Percentiles rank a stretch among this genome's conserved stretches.
phyloP scores from a whole-genome alignment of 2,797 vertebrate genomes.

The Monodelphis domestica region DNA sequence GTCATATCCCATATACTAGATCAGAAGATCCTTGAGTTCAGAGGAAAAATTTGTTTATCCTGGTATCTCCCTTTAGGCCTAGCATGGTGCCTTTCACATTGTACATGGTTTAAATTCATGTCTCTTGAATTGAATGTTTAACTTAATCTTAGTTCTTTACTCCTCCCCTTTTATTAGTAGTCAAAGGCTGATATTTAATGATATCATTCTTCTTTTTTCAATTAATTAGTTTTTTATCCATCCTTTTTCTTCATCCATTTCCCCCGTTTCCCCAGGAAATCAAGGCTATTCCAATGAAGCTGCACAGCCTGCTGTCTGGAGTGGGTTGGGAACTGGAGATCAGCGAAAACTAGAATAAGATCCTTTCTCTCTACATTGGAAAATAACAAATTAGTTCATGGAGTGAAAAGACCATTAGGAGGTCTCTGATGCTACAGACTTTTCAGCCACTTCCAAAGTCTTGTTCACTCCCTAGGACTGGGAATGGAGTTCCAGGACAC shows the following conservation, averaged over 20 bases:
- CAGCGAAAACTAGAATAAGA: background rate
- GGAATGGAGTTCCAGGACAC: slow-evolving; percentile 37
- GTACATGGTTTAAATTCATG: background rate
- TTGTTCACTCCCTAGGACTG: background rate
- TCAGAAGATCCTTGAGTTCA: background rate
- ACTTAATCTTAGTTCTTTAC: background rate
- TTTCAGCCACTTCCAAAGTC: background rate
- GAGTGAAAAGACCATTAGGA: background rate
- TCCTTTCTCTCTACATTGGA: background rate
- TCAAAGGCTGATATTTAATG: background rate
- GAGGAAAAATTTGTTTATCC: background rate
- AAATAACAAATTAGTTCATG: slow-evolving; percentile 7
- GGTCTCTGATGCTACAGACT: background rate
- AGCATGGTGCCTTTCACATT: background rate
- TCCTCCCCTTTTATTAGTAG: background rate
- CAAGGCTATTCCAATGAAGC: background rate
- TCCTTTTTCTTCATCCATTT: background rate
- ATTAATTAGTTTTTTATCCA: background rate
- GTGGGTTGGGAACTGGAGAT: slow-evolving; percentile 11
- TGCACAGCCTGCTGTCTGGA: slow-evolving; percentile 1
- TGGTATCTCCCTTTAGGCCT: background rate
- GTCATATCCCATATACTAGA: background rate
- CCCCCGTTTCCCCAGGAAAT: background rate
- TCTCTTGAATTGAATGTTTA: background rate
- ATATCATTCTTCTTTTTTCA: background rate